Base-by-base conservation (phyloP, 2,888 invertebrate genomes). In the Tinea pellionella region DNA sequence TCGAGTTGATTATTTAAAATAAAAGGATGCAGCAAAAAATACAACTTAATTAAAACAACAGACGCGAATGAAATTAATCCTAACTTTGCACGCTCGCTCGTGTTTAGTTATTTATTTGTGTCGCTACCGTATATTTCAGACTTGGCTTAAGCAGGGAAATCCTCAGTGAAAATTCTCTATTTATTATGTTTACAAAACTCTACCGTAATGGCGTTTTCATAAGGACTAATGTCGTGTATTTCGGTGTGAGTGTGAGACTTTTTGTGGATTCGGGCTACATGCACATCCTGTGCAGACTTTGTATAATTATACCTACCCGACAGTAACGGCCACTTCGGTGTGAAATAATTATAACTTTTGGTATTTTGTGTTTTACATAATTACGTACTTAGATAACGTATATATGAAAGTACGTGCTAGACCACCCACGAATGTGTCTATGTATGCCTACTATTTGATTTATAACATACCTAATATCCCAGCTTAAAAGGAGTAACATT, bases 91-190 rank as follows among this genome's bases (percentile, higher is more conserved):
- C 74, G 77, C 76, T 74, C 74, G 74, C 76, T 72, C 64, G 66
- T 64, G 62, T 76, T 75, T 74, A 74, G 67, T 75, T 77, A 74
- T 80, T 80, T 80, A 79, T 81, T 78, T 75, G 73, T 75, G 73
- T 71, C 72, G 67, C 72, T 69, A 70, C 69, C 72, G 69, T 67
- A 66, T 76, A 78, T 77, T 79, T 78, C 74, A 76, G 75, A 73
- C 71, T 69, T 68, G 70, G 74, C 75, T 73, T 71, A 69, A 74
- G 74, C 69, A 73, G 75, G 77, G 70, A 78, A 78, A 80, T 76
- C 73, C 75, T 73, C 67, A 66, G 73, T 73, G 72, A 73, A 76
- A 75, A 70, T 71, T 69, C 63, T 68, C 41, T 37, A 67, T 67
- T 56, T 43, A 18, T 11, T 18, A 19, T 4, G 11, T 16, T 19